A percentile compares a stretch with the other conserved stretches of the same genome.
phyloP scores from a whole-genome alignment of 1,140 invertebrate genomes.

The Psix sp. region DNA sequence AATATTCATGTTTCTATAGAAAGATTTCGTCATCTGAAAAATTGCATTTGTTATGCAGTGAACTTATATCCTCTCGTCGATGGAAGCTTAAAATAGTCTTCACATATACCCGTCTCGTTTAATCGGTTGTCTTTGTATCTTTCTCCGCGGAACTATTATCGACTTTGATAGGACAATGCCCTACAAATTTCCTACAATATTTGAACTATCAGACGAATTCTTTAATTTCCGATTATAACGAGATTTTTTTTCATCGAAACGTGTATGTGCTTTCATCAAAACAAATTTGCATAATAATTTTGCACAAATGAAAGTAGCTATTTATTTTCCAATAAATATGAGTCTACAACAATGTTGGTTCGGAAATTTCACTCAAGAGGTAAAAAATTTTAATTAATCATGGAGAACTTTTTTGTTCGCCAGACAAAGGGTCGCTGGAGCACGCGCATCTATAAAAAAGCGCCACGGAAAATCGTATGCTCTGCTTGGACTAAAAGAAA shows the following conservation, averaged over 20 bases:
- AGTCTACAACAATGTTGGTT: too few species aligned
- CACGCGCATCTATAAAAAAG: constrained; percentile 27
- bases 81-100: constrained; percentile 46
- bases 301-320: too few species aligned
- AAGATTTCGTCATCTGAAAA: constrained; percentile 28
- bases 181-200: constrained; percentile 1
- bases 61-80: constrained; percentile 32
- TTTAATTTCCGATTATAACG: too few species aligned
- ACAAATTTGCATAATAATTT: too few species aligned
- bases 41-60: constrained; percentile 31
- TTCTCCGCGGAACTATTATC: constrained; percentile 16
- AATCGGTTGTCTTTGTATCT: constrained; percentile 28
- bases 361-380: not conserved
- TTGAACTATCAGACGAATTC: too few species aligned
- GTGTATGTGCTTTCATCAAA: too few species aligned
- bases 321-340: too few species aligned
- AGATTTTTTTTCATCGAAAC: too few species aligned
- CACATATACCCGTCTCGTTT: constrained; percentile 27
- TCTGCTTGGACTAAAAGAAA: constrained; percentile 46
- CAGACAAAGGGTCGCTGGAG: constrained; percentile 8
- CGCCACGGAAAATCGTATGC: constrained; percentile 40
- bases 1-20: constrained; percentile 42
- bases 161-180: constrained; percentile 34
- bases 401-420: too few species aligned
- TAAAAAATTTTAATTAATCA: constrained; percentile 19